Percentiles rank a stretch among this genome's conserved stretches.
Evolutionary conservation across 2,888 invertebrate genomes (phyloP).

Genomic region (Artemia sinica): DNA sequence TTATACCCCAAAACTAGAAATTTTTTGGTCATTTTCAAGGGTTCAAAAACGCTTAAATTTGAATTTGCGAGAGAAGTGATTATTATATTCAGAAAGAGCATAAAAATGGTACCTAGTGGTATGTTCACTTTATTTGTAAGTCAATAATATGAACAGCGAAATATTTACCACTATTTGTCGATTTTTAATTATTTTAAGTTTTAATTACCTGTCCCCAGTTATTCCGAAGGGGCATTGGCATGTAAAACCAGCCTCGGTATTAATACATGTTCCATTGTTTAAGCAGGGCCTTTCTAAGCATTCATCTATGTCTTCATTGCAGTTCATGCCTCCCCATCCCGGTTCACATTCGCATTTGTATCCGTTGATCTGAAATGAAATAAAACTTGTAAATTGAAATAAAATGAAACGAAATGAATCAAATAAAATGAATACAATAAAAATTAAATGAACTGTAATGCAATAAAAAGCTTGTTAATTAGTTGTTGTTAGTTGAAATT

Average conservation of each 20-base stretch:
- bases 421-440: not conserved
- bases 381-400: conserved; percentile 4
- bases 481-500: not conserved
- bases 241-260: conserved; percentile 17
- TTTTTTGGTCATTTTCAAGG: too few species aligned
- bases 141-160: too few species aligned
- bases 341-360: conserved; percentile 41
- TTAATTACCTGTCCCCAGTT: conserved; percentile 9
- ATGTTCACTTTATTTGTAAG: too few species aligned
- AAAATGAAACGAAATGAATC: conserved; percentile 11
- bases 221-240: conserved; percentile 21
- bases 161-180: too few species aligned
- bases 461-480: not conserved
- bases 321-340: conserved; percentile 40
- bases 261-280: conserved; percentile 51
- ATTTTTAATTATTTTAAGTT: too few species aligned
- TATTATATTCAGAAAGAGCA: too few species aligned
- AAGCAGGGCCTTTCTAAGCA: conserved; percentile 43
- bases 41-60: too few species aligned
- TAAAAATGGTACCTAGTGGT: too few species aligned
- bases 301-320: conserved; percentile 40
- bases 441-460: not conserved
- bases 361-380: conserved; percentile 32
- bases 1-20: too few species aligned
- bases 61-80: too few species aligned